These are phyloP conservation scores for Lynx canadensis DNA, from an alignment of 2,113 vertebrate genomes.

Conservation along the genomic window DNA sequence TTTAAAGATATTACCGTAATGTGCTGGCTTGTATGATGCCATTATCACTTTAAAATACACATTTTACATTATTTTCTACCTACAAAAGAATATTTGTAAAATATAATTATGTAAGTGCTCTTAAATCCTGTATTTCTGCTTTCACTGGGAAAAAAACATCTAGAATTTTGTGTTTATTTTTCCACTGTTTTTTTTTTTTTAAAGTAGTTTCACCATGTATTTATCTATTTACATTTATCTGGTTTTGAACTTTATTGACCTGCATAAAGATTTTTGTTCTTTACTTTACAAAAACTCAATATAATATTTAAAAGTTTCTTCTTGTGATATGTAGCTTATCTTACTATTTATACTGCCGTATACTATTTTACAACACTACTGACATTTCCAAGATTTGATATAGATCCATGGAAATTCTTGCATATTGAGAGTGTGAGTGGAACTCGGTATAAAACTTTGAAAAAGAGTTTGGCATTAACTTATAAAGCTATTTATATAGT, in stretches of 20 bases:
- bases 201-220: not conserved
- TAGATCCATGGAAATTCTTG: not conserved
- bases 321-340: not conserved
- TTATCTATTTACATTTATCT: not conserved
- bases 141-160: not conserved
- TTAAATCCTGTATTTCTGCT: not conserved
- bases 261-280: not conserved
- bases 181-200: not conserved
- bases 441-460: not conserved
- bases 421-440: not conserved
- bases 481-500: not conserved
- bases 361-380: not conserved
- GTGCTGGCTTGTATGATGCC: not conserved
- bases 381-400: not conserved
- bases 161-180: slow-evolving; percentile 21
- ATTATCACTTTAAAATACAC: not conserved
- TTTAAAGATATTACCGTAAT: not conserved
- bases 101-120: not conserved
- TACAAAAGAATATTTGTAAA: not conserved
- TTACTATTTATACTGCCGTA: not conserved
- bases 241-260: not conserved
- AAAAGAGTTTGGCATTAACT: not conserved
- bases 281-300: not conserved
- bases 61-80: not conserved
- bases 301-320: not conserved